Conservation (phyloP, 2,797 vertebrate genomes). For the Parambassis ranga region DNA sequence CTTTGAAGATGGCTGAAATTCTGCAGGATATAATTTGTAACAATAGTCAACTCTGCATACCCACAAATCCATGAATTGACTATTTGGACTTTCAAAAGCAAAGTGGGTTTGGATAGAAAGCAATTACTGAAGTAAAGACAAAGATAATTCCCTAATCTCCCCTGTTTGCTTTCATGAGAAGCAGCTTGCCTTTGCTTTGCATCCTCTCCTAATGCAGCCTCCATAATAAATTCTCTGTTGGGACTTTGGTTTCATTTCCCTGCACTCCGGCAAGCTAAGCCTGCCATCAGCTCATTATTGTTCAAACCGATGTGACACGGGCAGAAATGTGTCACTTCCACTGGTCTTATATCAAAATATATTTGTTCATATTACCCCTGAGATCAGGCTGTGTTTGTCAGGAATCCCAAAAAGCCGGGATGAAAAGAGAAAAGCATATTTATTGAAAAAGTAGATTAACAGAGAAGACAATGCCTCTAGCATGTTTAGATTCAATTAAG, state of each 20-base stretch:
- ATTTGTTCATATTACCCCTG: slow-evolving; percentile 10
- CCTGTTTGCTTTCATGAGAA: slow-evolving; percentile 53
- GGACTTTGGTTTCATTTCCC: slow-evolving; percentile 43
- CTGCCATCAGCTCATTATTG: slow-evolving; percentile 5
- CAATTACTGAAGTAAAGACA: slow-evolving; percentile 47
- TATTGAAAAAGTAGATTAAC: slow-evolving; percentile 46
- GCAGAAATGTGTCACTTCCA: slow-evolving; percentile 1
- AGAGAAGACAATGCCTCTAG: slow-evolving; percentile 29
- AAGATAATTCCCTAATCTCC: slow-evolving; percentile 55
- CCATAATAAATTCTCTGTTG: slow-evolving; percentile 44
- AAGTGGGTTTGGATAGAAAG: slow-evolving; percentile 13
- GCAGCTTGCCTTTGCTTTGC: slow-evolving; percentile 39
- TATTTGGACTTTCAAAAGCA: neutral
- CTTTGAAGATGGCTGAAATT: neutral
- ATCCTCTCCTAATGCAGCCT: slow-evolving; percentile 52
- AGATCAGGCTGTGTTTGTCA: neutral
- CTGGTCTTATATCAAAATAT: neutral
- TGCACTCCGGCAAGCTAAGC: slow-evolving; percentile 8
- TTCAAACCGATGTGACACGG: slow-evolving; percentile 3
- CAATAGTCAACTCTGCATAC: too few species aligned
- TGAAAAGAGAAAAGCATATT: slow-evolving; percentile 36
- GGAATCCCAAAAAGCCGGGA: neutral
- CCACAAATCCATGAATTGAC: too few species aligned
- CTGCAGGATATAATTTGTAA: neutral
- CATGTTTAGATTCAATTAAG: slow-evolving; percentile 51